These are phyloP conservation scores for Chrysomela aeneicollis DNA, from an alignment of 2,888 invertebrate genomes.

Conservation along the genomic window DNA sequence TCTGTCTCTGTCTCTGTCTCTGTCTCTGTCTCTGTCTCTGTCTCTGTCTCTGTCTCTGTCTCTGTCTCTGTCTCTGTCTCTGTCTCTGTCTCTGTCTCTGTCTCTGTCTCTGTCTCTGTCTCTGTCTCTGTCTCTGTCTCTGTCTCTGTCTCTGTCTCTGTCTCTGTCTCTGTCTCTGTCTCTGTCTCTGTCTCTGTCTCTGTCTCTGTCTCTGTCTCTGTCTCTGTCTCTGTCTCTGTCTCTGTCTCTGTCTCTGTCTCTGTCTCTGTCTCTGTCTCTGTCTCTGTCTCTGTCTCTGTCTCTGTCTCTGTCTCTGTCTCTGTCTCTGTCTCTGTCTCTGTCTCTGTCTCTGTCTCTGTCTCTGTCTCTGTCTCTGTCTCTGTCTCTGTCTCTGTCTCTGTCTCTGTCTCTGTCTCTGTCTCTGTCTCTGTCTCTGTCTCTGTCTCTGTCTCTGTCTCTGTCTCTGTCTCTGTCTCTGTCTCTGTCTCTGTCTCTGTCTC, in stretches of 20 bases:
- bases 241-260: conserved; percentile 15
- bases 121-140: conserved; percentile 14
- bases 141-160: conserved; percentile 12
- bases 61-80: conserved; percentile 16
- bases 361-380: conserved; percentile 20
- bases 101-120: conserved; percentile 17
- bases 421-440: conserved; percentile 19
- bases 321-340: conserved; percentile 18
- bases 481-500: conserved; percentile 20
- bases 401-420: conserved; percentile 19
- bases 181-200: conserved; percentile 15
- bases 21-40: conserved; percentile 20
- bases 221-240: conserved; percentile 16
- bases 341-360: conserved; percentile 19
- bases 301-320: conserved; percentile 16
- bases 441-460: conserved; percentile 18
- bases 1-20: conserved; percentile 20
- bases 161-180: conserved; percentile 16
- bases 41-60: conserved; percentile 17
- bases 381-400: conserved; percentile 15
- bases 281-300: conserved; percentile 16
- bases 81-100: conserved; percentile 18
- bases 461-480: conserved; percentile 19
- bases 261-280: conserved; percentile 18
- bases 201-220: conserved; percentile 14